These are phyloP conservation scores for Epirrhoe tristata DNA, from an alignment of 2,888 invertebrate species.

Conservation along the genomic window DNA sequence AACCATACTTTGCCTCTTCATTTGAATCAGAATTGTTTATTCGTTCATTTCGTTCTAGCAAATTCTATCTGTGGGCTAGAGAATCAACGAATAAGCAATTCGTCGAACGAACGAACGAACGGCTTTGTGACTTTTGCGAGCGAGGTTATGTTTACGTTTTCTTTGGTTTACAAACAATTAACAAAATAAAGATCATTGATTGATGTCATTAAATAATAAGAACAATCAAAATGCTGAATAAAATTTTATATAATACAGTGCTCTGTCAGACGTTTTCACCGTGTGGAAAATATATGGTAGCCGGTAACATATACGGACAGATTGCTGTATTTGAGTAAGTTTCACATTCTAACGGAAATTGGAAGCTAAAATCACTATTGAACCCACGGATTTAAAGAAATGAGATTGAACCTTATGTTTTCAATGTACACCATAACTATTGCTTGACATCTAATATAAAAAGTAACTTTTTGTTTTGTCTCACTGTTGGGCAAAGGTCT, in stretches of 20 bases:
- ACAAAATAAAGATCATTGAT: not conserved
- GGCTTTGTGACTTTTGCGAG: too few relatives aligned
- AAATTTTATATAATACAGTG: slow-evolving; percentile 92
- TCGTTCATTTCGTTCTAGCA: not conserved
- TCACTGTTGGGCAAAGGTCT: too few relatives aligned
- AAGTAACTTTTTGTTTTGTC: too few relatives aligned
- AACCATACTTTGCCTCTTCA: not conserved
- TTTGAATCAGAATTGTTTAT: too few relatives aligned
- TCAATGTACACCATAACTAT: too few relatives aligned
- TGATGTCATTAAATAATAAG: not conserved
- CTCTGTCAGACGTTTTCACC: slow-evolving; percentile 93
- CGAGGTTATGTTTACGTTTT: slow-evolving; percentile 1
- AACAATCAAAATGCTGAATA: slow-evolving; percentile 72
- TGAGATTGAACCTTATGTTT: too few relatives aligned
- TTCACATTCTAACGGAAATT: not conserved
- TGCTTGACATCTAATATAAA: too few relatives aligned
- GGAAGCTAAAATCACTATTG: not conserved
- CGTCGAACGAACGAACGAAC: not conserved
- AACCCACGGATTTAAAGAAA: too few relatives aligned
- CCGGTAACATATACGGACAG: slow-evolving; percentile 94
- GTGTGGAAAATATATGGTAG: slow-evolving; percentile 92
- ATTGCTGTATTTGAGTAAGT: slow-evolving; percentile 93
- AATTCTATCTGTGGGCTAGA: not conserved
- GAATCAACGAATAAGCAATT: not conserved
- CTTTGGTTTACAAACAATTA: not conserved